Percentiles rank a stretch among this genome's conserved stretches.
Evolutionary conservation across 2,113 vertebrate species (phyloP).

Genomic region (Eulemur rufifrons): DNA sequence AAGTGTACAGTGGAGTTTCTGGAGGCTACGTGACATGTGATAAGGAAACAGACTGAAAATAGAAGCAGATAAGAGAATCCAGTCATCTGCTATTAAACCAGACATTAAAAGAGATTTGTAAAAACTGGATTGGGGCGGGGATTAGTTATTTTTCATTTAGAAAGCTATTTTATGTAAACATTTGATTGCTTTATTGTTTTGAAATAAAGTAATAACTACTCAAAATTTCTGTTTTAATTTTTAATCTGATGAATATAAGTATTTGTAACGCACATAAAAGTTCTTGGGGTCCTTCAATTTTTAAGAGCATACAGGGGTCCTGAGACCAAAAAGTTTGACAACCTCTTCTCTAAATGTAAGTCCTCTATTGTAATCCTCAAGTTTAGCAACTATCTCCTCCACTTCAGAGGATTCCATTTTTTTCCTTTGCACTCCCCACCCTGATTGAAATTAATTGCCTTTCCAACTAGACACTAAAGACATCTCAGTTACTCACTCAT

Average conservation of each 20-base stretch:
- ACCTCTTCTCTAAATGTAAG: background rate
- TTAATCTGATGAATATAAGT: background rate
- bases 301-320: background rate
- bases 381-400: background rate
- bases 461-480: background rate
- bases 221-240: background rate
- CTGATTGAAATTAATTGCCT: background rate
- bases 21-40: background rate
- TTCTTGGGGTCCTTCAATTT: background rate
- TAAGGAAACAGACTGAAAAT: background rate
- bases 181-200: background rate
- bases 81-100: background rate
- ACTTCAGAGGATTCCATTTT: background rate
- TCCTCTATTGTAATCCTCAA: background rate
- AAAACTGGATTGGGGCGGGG: background rate
- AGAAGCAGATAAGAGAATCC: constrained; percentile 20
- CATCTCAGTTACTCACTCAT: background rate
- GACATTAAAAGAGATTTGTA: background rate
- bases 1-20: background rate
- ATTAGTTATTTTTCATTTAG: background rate
- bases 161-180: background rate
- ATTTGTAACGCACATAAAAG: background rate
- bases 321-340: background rate
- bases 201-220: background rate
- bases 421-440: background rate